Base-by-base conservation (phyloP, 2,888 invertebrate species). In the Oxytorus armatus region DNA sequence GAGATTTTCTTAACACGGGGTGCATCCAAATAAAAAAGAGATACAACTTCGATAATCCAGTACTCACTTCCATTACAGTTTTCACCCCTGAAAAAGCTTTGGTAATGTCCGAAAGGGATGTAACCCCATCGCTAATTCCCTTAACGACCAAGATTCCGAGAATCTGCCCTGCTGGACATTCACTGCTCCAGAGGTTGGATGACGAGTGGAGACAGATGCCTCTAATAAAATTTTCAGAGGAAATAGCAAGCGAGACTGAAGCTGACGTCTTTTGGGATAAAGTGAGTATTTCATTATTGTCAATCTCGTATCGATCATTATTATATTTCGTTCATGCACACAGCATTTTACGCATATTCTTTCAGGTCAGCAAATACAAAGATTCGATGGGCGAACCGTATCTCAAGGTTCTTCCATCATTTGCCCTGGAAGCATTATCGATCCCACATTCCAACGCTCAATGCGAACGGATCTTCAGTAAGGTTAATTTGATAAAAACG, bases 1-100 rank as follows among this genome's bases (percentile, higher is more conserved):
- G 66, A 53, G 53, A 81, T 7, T 85, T 86, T 68, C 57, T 85
- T 0, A 61, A 36, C 7, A 53, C 59, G 7, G 66, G 81, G 5
- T 84, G 85, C 61, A 5, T n/a, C 1, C 77, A 84, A 72, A 81
- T 85, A 18, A 79, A n/a, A n/a, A n/a, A n/a, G n/a, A n/a, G n/a
- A n/a, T n/a, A n/a, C n/a, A n/a, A n/a, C n/a, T n/a, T n/a, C n/a
- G n/a, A n/a, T n/a, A 81, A 69, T 65, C 55, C 49, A 23, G 39
- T 83, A 10, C 14, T 82, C 11, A 5, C 51, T 21, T 39, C 39
- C 18, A 16, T 84, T 5, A 11, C 44, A 29, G 33, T 79, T n/a
- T 68, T 83, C 0, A 51, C 61, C 23, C 83, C 81, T 44, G 69
- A 65, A 59, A 78, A 77, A 65, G 63, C 79, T 39, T 59, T 81